Conservation (phyloP, 2,113 vertebrate species). For the Phylloscopus trochiloides region DNA sequence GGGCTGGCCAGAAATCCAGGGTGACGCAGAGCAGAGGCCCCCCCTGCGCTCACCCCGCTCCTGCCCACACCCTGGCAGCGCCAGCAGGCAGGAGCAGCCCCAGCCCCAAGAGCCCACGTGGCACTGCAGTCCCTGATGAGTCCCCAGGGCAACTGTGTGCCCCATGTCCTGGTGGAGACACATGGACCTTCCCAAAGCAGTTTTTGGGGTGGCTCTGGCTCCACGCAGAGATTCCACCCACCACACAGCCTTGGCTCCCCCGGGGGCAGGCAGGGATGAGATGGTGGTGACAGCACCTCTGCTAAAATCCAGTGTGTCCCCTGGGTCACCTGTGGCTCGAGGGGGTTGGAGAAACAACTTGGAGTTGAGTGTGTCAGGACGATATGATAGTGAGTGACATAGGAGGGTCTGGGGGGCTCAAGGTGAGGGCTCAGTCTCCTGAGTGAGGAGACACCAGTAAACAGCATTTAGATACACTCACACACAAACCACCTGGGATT, state of each 20-base stretch:
- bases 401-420: not conserved
- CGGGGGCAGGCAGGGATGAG: fast-evolving
- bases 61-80: not conserved
- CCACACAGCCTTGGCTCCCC: not conserved
- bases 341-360: not conserved
- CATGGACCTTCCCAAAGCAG: not conserved
- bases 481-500: not conserved
- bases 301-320: not conserved
- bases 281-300: not conserved
- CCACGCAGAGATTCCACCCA: not conserved
- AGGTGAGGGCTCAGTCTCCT: not conserved
- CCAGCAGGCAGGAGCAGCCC: not conserved
- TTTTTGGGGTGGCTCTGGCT: not conserved
- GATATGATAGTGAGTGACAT: fast-evolving
- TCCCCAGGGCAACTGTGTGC: not conserved
- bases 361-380: not conserved
- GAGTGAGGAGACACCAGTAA: not conserved
- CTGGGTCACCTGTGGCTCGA: not conserved
- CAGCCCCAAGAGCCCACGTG: too few relatives aligned
- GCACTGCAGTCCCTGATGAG: fast-evolving
- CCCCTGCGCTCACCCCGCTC: fast-evolving
- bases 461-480: not conserved
- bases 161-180: not conserved
- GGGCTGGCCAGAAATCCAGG: not conserved
- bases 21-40: not conserved